Percentiles rank a stretch among this genome's conserved stretches.
These are phyloP conservation scores for Heliangelus exortis DNA, from an alignment of 2,797 vertebrate genomes.

Conservation along the genomic window DNA sequence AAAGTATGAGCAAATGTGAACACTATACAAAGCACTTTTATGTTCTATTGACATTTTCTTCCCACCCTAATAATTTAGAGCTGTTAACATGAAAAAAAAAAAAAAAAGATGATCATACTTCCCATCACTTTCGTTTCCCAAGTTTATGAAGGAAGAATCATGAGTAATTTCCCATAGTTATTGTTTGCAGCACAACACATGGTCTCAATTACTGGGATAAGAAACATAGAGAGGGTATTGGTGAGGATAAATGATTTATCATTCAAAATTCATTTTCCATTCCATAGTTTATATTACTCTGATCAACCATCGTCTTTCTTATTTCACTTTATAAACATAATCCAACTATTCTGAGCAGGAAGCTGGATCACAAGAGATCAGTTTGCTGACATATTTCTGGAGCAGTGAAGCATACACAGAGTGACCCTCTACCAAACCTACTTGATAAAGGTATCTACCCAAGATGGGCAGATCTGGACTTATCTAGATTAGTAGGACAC, in stretches of 20 bases:
- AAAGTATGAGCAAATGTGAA: constrained; percentile 72
- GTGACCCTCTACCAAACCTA: background rate
- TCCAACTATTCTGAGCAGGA: background rate
- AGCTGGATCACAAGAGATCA: background rate
- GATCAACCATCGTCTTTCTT: constrained; percentile 19
- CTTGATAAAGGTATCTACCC: background rate
- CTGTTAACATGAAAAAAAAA: constrained; percentile 69
- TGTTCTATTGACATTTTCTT: constrained; percentile 74
- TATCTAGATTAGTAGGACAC: background rate
- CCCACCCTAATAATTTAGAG: constrained; percentile 75
- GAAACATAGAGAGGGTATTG: constrained; percentile 52
- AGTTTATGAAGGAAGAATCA: constrained; percentile 62
- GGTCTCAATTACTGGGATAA: constrained; percentile 73
- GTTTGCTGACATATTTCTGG: background rate
- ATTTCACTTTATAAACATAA: constrained; percentile 20
- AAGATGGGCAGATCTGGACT: background rate
- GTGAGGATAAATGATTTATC: constrained; percentile 63
- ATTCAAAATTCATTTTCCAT: constrained; percentile 48
- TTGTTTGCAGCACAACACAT: constrained; percentile 72
- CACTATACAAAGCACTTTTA: constrained; percentile 74
- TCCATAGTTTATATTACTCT: constrained; percentile 26
- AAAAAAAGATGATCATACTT: constrained; percentile 49
- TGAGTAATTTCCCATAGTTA: constrained; percentile 73
- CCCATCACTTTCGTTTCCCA: constrained; percentile 69
- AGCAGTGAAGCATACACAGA: background rate